Evolutionary conservation across 2,888 invertebrate species (phyloP).

Genomic region (Aspidiotus rigidus): DNA sequence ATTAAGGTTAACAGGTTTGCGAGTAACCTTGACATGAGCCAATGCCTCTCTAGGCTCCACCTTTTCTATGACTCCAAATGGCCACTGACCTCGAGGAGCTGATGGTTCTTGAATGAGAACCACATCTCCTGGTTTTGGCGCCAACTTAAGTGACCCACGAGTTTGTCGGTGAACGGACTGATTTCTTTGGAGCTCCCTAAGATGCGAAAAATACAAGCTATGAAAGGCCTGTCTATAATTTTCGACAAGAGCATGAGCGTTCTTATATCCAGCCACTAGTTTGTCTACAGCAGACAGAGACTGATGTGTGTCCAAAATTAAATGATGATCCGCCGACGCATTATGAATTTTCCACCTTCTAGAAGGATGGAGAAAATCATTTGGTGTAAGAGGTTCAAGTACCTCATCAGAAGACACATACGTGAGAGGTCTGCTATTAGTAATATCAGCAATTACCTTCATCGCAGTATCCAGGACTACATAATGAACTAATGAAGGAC

Average conservation of each 20-base stretch:
- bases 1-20: neutral
- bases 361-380: conserved; percentile 3
- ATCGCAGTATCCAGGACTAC: neutral
- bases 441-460: neutral
- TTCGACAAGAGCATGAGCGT: neutral
- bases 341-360: neutral
- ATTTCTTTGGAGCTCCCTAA: neutral
- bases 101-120: neutral
- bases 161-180: neutral
- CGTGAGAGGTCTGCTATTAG: conserved; percentile 1
- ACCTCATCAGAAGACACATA: conserved; percentile 11
- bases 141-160: neutral
- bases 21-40: neutral
- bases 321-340: neutral
- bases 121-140: conserved; percentile 5
- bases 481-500: neutral
- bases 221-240: conserved; percentile 4
- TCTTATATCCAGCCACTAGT: too few relatives aligned
- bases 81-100: neutral
- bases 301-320: neutral
- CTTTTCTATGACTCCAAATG: neutral
- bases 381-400: neutral
- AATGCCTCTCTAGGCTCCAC: neutral
- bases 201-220: neutral
- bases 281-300: neutral